Conservation (phyloP, 1,140 invertebrate species). For the Nomia melanderi region DNA sequence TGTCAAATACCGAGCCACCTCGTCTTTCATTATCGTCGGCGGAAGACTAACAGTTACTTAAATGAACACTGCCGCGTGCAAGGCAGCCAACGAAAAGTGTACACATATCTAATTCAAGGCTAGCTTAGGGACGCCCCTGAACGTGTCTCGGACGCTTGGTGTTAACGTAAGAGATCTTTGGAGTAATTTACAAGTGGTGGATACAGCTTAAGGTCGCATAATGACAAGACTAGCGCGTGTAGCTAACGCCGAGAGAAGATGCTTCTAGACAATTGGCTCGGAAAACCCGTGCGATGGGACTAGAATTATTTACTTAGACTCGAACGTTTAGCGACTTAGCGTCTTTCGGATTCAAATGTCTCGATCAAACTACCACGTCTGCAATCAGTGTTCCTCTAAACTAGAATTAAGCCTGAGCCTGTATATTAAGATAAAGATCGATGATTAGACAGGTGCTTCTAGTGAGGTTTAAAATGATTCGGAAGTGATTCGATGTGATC, state of each 20-base stretch:
- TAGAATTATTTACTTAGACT: neutral
- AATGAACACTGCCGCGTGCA: constrained; percentile 64
- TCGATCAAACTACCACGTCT: too few relatives aligned
- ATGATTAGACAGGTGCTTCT: too few relatives aligned
- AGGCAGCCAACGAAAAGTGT: constrained; percentile 66
- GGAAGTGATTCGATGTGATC: too few relatives aligned
- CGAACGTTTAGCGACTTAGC: too few relatives aligned
- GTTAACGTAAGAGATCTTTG: constrained; percentile 26
- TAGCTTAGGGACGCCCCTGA: constrained; percentile 75
- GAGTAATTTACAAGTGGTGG: constrained; percentile 49
- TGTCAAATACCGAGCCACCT: constrained; percentile 11
- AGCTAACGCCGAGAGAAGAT: constrained; percentile 45
- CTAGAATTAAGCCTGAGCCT: too few relatives aligned
- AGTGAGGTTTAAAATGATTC: too few relatives aligned
- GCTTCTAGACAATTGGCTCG: neutral
- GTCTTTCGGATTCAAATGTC: too few relatives aligned
- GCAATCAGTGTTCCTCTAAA: too few relatives aligned
- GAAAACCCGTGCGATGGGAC: neutral
- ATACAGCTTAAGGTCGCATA: constrained; percentile 48
- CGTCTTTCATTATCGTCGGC: neutral
- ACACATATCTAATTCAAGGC: constrained; percentile 51
- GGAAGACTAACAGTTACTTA: constrained; percentile 1
- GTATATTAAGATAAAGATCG: too few relatives aligned
- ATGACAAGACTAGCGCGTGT: constrained; percentile 46
- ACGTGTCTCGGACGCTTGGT: constrained; percentile 56